These are phyloP conservation scores for Platysternon megacephalum DNA, from an alignment of 2,113 vertebrate species.

Conservation along the genomic window DNA sequence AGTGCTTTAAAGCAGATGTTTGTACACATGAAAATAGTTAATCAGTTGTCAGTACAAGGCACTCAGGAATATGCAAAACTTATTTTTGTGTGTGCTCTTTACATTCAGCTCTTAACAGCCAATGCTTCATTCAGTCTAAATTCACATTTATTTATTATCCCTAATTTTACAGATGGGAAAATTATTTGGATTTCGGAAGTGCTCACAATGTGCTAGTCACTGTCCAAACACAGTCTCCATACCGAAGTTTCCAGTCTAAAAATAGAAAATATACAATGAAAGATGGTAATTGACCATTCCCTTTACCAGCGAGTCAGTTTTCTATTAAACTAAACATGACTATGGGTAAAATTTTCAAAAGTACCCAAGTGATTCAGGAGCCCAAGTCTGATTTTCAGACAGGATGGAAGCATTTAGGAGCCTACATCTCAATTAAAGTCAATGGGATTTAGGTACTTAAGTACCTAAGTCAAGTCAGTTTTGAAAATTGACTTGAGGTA, in stretches of 20 bases:
- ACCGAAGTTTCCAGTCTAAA: not conserved
- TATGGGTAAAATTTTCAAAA: not conserved
- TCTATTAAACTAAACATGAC: not conserved
- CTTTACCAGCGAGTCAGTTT: fast-evolving
- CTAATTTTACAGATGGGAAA: not conserved
- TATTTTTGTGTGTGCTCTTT: not conserved
- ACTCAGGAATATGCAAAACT: fast-evolving
- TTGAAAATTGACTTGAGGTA: not conserved
- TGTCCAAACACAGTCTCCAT: not conserved
- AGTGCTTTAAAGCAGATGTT: not conserved
- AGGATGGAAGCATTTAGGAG: not conserved
- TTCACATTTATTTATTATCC: not conserved
- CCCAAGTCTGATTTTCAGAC: not conserved
- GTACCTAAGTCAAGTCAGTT: not conserved
- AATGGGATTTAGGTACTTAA: not conserved
- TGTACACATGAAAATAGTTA: not conserved
- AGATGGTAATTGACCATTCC: not conserved
- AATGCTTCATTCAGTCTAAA: not conserved
- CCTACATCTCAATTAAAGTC: not conserved
- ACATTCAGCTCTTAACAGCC: not conserved
- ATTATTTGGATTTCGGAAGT: not conserved
- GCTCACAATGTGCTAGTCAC: not conserved
- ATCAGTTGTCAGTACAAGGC: not conserved
- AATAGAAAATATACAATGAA: not conserved
- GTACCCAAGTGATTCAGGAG: not conserved